Evolutionary conservation across 2,888 invertebrate species (phyloP).

Genomic region (Drosophila algonquin): DNA sequence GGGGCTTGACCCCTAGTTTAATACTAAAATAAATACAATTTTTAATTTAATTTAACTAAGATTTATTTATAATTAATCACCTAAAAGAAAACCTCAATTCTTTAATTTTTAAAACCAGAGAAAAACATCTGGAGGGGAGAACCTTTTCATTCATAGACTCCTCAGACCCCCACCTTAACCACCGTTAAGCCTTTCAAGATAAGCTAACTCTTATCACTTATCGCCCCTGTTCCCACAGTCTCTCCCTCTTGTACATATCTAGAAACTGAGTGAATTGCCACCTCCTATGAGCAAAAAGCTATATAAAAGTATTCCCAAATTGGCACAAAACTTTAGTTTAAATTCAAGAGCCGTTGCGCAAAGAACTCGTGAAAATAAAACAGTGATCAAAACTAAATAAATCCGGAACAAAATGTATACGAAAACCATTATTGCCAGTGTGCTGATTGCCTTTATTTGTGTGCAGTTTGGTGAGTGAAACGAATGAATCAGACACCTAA

Average conservation of each 20-base stretch:
- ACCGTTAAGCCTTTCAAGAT: background rate
- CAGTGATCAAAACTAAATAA: background rate
- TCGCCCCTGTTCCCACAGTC: no score
- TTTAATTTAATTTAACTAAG: background rate
- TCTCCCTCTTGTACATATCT: no score
- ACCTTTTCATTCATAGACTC: background rate
- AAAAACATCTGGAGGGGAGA: background rate
- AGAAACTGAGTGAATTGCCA: no score
- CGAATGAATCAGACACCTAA: background rate
- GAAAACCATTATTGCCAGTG: slow-evolving; percentile 37
- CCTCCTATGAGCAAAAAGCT: background rate
- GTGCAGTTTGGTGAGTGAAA: slow-evolving; percentile 55
- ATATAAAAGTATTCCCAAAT: background rate
- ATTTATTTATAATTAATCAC: background rate
- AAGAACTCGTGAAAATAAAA: background rate
- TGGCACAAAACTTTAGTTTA: slow-evolving; percentile 34
- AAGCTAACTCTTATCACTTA: background rate
- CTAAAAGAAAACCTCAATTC: background rate
- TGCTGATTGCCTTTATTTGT: slow-evolving; percentile 46
- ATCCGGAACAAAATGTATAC: slow-evolving; percentile 31
- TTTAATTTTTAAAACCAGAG: background rate
- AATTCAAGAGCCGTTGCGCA: background rate
- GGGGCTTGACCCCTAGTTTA: no score
- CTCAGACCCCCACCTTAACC: background rate
- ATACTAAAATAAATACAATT: background rate